phyloP scores from a whole-genome alignment of 2,113 vertebrate species.

The Neoarius graeffei region DNA sequence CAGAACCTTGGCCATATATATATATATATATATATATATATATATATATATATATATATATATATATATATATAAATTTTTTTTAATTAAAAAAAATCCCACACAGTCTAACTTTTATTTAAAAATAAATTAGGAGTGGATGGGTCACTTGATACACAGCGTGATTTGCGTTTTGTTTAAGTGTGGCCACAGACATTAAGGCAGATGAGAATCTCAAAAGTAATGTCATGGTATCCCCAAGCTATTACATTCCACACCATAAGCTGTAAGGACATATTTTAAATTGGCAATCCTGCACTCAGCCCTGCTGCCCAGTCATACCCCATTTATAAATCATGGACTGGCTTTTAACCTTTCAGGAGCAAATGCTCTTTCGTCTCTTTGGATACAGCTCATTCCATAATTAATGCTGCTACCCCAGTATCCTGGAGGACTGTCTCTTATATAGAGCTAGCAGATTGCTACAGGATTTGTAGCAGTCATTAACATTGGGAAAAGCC shows the following conservation, averaged over 20 bases:
- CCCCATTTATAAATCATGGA: conserved; percentile 58
- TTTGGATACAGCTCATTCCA: conserved; percentile 53
- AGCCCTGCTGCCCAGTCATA: conserved; percentile 43
- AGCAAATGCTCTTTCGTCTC: conserved; percentile 53
- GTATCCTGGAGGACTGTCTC: conserved; percentile 35
- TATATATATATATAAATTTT: no score
- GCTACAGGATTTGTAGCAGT: neutral
- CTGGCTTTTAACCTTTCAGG: conserved; percentile 61
- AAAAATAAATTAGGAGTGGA: neutral
- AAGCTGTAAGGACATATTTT: conserved; percentile 48
- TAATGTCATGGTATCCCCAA: conserved; percentile 43
- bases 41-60: no score
- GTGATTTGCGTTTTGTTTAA: conserved; percentile 23
- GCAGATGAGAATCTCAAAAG: conserved; percentile 47
- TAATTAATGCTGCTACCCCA: conserved; percentile 62
- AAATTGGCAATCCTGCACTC: conserved; percentile 46
- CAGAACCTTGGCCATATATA: no score
- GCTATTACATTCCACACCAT: conserved; percentile 59
- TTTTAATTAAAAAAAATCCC: neutral
- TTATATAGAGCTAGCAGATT: neutral
- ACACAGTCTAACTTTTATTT: neutral
- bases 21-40: no score
- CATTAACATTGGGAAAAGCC: neutral
- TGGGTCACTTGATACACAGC: neutral
- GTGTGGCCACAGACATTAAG: conserved; percentile 15